Evolutionary conservation across 2,797 vertebrate species (phyloP).

Genomic region (Taenioides sp.): DNA sequence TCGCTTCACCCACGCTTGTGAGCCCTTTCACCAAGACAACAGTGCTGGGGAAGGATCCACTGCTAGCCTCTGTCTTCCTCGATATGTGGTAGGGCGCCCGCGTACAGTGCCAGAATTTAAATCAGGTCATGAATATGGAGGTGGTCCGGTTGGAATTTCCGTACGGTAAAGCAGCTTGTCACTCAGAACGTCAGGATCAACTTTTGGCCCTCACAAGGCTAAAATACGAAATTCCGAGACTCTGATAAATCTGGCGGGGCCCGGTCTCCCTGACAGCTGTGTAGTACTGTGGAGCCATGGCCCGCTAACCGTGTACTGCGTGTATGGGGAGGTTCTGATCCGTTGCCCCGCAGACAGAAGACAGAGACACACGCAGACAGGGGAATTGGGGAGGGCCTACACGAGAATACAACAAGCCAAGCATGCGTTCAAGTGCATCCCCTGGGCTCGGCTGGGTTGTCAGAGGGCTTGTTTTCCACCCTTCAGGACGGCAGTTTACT

Average conservation of each 20-base stretch:
- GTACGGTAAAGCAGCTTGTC: constrained; percentile 81
- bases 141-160: constrained; percentile 77
- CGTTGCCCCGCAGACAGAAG: constrained; percentile 80
- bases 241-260: constrained; percentile 80
- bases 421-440: constrained; percentile 77
- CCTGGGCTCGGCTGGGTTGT: constrained; percentile 65
- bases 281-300: constrained; percentile 72
- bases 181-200: constrained; percentile 80
- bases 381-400: constrained; percentile 80
- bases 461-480: constrained; percentile 70
- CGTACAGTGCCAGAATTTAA: constrained; percentile 80
- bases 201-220: constrained; percentile 79
- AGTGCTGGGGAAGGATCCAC: constrained; percentile 59
- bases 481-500: constrained; percentile 67
- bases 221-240: constrained; percentile 79
- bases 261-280: constrained; percentile 75
- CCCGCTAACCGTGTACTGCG: constrained; percentile 79
- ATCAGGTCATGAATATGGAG: constrained; percentile 85
- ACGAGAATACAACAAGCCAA: constrained; percentile 77
- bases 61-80: constrained; percentile 62
- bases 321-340: constrained; percentile 81
- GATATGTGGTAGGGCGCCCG: constrained; percentile 71
- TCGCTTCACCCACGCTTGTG: neutral
- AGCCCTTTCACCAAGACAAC: constrained; percentile 58
- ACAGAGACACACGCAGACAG: constrained; percentile 79